Conservation (phyloP, 2,797 vertebrate species). For the Acestrorhynchus altus region DNA sequence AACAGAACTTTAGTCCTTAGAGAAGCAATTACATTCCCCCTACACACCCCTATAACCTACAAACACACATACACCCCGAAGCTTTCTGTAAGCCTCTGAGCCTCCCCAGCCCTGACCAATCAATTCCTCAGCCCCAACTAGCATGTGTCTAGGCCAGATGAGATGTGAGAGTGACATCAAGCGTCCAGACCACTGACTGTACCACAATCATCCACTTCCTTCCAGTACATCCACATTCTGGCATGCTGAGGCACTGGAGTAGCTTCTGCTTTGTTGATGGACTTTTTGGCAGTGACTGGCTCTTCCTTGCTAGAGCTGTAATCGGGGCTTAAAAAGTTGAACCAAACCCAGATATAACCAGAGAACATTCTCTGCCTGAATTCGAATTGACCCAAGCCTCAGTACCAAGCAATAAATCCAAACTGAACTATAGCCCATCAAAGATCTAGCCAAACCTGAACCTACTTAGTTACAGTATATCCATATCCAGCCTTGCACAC, state of each 20-base stretch:
- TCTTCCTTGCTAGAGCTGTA: background rate
- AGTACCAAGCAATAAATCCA: background rate
- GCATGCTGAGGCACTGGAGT: conserved; percentile 21
- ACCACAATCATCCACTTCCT: conserved; percentile 48
- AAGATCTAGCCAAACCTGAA: background rate
- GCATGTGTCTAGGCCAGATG: conserved; percentile 43
- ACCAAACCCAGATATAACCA: background rate
- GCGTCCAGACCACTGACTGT: conserved; percentile 47
- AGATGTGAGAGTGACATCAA: conserved; percentile 49
- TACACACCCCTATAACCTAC: conserved; percentile 36
- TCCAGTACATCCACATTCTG: conserved; percentile 29
- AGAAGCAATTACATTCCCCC: conserved; percentile 42
- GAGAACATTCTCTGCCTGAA: background rate
- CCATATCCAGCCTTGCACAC: background rate
- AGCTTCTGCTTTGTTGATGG: conserved; percentile 25
- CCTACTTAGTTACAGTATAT: background rate
- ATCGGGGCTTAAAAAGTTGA: background rate
- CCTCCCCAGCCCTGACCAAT: conserved; percentile 25
- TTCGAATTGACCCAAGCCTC: background rate
- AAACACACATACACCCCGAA: conserved; percentile 44
- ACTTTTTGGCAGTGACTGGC: conserved; percentile 23
- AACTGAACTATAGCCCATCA: background rate
- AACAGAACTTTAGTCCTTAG: conserved; percentile 55
- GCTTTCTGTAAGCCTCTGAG: conserved; percentile 28
- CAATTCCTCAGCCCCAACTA: conserved; percentile 34